Evolutionary conservation across 2,797 vertebrate genomes (phyloP).

Genomic region (Scarus forsteni): DNA sequence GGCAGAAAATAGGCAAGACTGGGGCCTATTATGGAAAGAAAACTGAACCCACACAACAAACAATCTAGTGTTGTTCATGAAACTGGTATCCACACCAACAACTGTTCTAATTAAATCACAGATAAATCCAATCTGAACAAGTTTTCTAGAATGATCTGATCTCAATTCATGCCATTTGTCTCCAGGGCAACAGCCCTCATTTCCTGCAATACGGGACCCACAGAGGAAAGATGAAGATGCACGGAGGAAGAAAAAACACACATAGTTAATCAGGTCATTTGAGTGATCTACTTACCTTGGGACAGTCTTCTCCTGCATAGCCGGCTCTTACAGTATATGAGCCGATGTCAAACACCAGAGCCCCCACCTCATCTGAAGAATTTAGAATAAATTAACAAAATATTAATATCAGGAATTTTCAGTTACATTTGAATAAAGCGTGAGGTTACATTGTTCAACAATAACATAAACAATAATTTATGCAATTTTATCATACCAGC

Average conservation of each 20-base stretch:
- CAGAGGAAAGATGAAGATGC: slow-evolving; percentile 45
- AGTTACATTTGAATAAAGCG: neutral
- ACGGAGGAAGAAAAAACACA: slow-evolving; percentile 56
- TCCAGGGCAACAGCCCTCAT: slow-evolving; percentile 68
- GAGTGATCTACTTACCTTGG: slow-evolving; percentile 88
- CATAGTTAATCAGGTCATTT: slow-evolving; percentile 68
- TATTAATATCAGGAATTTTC: neutral
- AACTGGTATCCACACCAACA: slow-evolving; percentile 26
- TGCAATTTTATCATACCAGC: too few relatives aligned
- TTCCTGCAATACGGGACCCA: slow-evolving; percentile 60
- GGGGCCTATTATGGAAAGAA: neutral
- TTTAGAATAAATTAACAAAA: slow-evolving; percentile 4
- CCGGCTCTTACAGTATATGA: slow-evolving; percentile 98
- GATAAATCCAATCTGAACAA: slow-evolving; percentile 34
- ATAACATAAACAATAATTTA: too few relatives aligned
- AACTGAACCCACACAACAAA: neutral
- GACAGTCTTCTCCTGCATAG: slow-evolving; percentile 98
- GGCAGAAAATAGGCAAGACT: neutral
- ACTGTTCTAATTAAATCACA: slow-evolving; percentile 8
- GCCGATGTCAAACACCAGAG: slow-evolving; percentile 98
- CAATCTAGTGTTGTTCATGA: neutral
- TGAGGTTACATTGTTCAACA: too few relatives aligned
- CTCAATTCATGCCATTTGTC: slow-evolving; percentile 59
- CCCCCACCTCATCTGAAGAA: slow-evolving; percentile 96
- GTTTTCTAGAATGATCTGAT: slow-evolving; percentile 56